phyloP scores from a whole-genome alignment of 2,113 vertebrate genomes.

The Thunnus maccoyii region DNA sequence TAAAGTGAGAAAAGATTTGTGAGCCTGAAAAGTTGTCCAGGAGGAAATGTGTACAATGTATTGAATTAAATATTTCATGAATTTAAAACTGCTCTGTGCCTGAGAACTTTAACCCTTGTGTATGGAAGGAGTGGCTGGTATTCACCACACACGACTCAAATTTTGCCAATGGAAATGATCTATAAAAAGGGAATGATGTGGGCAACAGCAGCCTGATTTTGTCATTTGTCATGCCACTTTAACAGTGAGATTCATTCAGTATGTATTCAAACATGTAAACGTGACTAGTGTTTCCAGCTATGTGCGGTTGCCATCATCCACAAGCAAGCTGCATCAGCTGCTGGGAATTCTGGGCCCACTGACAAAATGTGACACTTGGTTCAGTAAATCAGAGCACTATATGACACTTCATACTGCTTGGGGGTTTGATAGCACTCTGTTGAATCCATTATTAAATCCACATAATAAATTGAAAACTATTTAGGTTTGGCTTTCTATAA shows the following conservation, averaged over 20 bases:
- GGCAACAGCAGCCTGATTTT: constrained; percentile 22
- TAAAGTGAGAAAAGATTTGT: no score
- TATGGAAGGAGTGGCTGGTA: neutral
- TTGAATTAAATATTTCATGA: no score
- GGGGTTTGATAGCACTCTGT: neutral
- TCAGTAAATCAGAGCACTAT: constrained; percentile 38
- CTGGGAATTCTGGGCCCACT: constrained; percentile 60
- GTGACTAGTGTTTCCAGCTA: constrained; percentile 63
- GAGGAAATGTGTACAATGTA: no score
- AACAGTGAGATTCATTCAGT: constrained; percentile 35
- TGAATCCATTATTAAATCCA: constrained; percentile 1
- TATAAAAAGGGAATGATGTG: constrained; percentile 34
- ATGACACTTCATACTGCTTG: constrained; percentile 9
- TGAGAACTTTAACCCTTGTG: no score
- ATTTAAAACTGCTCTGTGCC: no score
- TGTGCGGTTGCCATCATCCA: constrained; percentile 51
- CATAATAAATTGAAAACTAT: neutral
- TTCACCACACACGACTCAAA: constrained; percentile 21
- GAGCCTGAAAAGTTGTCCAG: no score
- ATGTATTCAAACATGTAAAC: constrained; percentile 38
- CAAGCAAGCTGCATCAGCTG: constrained; percentile 63
- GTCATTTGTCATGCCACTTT: constrained; percentile 17
- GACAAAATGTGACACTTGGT: constrained; percentile 65
- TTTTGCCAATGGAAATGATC: constrained; percentile 16
- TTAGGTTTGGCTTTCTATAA: neutral